Percentiles rank a stretch among this genome's conserved stretches.
phyloP scores from a whole-genome alignment of 2,888 invertebrate species.

The Limnephilus rhombicus region DNA sequence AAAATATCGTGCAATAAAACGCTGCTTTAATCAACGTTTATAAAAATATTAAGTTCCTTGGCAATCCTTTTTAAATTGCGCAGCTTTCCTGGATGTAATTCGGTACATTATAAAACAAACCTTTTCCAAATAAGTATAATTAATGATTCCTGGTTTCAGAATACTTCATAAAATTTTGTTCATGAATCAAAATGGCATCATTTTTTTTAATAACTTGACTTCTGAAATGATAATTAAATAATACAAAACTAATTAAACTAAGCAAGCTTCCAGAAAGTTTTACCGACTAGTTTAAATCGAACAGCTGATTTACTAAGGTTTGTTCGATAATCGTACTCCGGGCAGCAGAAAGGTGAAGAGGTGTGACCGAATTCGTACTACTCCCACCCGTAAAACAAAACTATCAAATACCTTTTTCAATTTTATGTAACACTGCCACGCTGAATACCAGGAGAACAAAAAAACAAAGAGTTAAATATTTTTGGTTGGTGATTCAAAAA shows the following conservation, averaged over 20 bases:
- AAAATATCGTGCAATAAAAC: too few relatives aligned
- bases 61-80: too few relatives aligned
- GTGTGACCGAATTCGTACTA: not conserved
- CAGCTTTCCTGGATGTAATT: too few relatives aligned
- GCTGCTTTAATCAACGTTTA: too few relatives aligned
- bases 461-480: not conserved
- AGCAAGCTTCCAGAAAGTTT: not conserved
- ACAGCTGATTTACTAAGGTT: not conserved
- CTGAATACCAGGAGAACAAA: not conserved
- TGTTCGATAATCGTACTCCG: not conserved
- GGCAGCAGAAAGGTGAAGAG: conserved; percentile 10
- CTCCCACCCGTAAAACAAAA: not conserved
- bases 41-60: too few relatives aligned
- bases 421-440: conserved; percentile 1
- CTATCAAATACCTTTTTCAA: not conserved
- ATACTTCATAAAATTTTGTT: too few relatives aligned
- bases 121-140: too few relatives aligned
- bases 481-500: not conserved
- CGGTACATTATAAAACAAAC: too few relatives aligned
- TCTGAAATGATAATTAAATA: not conserved
- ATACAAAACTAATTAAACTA: not conserved
- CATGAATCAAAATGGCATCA: too few relatives aligned
- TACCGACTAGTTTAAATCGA: not conserved
- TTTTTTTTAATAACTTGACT: not conserved
- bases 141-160: too few relatives aligned